Percentiles rank a stretch among this genome's conserved stretches.
Evolutionary conservation across 2,113 vertebrate genomes (phyloP).

Genomic region (Oryzias curvinotus): DNA sequence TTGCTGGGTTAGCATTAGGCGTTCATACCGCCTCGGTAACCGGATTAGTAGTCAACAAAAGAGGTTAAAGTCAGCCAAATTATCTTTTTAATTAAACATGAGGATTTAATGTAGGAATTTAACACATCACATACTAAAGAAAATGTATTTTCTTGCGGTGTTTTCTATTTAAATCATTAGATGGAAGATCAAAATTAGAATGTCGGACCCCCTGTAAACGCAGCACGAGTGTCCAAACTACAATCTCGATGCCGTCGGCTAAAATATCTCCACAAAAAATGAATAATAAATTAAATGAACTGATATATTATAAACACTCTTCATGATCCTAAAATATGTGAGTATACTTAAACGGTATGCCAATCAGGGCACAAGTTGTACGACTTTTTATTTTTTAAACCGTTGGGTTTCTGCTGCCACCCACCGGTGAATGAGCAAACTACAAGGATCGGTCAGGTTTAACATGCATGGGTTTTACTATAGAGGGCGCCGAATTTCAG

Average conservation of each 20-base stretch:
- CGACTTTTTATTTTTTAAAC: background rate
- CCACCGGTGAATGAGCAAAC: conserved; percentile 16
- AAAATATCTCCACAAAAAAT: background rate
- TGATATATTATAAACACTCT: background rate
- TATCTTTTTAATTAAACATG: background rate
- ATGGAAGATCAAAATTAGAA: too few species aligned
- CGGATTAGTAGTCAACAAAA: too few species aligned
- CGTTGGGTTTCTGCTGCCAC: conserved; percentile 21
- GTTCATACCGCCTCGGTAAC: too few species aligned
- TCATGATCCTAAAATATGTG: background rate
- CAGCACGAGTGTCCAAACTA: too few species aligned
- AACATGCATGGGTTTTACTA: conserved; percentile 1
- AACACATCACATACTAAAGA: too few species aligned
- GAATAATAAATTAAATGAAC: background rate
- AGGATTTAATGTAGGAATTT: too few species aligned
- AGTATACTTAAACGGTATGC: background rate
- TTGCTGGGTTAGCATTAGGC: conserved; percentile 37
- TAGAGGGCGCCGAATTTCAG: background rate
- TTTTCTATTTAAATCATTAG: too few species aligned
- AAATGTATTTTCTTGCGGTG: too few species aligned
- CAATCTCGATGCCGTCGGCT: too few species aligned
- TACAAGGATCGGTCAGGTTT: background rate
- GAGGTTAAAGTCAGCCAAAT: background rate
- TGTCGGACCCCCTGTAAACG: too few species aligned
- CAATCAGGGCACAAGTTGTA: background rate